These are phyloP conservation scores for Furcifer pardalis DNA, from an alignment of 2,797 vertebrate species.

Conservation along the genomic window DNA sequence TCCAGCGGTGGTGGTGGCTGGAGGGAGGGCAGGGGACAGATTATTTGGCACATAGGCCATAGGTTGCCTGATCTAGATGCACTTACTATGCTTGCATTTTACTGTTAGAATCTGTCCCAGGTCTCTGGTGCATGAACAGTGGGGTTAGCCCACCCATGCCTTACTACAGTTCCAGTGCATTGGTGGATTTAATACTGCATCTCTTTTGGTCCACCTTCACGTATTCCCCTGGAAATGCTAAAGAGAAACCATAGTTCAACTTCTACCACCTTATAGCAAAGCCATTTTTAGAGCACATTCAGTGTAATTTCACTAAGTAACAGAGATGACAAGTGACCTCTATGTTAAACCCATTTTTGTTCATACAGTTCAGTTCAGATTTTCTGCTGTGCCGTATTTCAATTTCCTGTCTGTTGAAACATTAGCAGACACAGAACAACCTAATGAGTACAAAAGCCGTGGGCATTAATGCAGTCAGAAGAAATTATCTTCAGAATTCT, in stretches of 20 bases:
- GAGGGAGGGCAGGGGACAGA: no score
- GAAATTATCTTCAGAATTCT: conserved; percentile 30
- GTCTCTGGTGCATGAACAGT: background rate
- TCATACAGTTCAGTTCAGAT: conserved; percentile 45
- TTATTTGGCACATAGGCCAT: no score
- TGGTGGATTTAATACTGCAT: background rate
- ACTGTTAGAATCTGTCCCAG: background rate
- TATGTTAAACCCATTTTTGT: conserved; percentile 50
- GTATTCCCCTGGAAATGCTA: background rate
- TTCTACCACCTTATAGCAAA: conserved; percentile 40
- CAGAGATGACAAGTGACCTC: conserved; percentile 53
- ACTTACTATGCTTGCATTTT: no score
- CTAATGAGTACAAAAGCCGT: conserved; percentile 47
- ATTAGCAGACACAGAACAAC: conserved; percentile 46
- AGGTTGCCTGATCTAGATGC: no score
- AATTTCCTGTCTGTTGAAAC: conserved; percentile 43
- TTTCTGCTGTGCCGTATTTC: conserved; percentile 36
- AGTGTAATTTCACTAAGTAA: conserved; percentile 52
- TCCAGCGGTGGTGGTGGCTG: no score
- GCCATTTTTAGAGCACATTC: conserved; percentile 42
- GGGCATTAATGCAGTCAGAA: background rate
- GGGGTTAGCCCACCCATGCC: background rate
- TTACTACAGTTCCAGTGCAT: background rate
- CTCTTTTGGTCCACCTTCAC: background rate
- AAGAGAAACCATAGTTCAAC: background rate